Base-by-base conservation (phyloP, 2,888 invertebrate species). In the Ischnura elegans region DNA sequence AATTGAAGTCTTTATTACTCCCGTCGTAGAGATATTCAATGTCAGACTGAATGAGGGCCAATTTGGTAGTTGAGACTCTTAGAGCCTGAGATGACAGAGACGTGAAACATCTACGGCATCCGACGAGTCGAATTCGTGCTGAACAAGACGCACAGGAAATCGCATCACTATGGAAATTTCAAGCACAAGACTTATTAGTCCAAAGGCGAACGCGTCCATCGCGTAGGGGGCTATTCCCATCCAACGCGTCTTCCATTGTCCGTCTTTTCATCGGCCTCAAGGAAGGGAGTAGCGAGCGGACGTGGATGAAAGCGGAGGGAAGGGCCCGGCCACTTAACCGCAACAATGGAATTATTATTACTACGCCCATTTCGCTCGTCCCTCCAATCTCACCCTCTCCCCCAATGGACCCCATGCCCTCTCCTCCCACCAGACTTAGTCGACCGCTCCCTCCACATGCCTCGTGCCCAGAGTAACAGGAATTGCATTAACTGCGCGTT, bases 341-440 rank as follows among this genome's bases (percentile, higher is more conserved):
- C 29, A 29, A 76, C 76, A 76, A 76, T 76, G 76, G 76, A 76
- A 76, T 76, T 51, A 51, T 76, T 51, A 51, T 51, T 36, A 76
- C 36, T 76, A 21, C 36, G 36, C n/a, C 36, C 29, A 16, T 25
- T 76, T 29, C n/a, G 36, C 76, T 36, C 76, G 36, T 36, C 76
- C 36, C 76, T 13, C 36, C 36, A n/a, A 36, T 36, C 76, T 13
- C 66, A 3, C 66, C 66, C 0, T 8, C 66, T 66, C 66, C 66
- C 29, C 29, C 29, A 8, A 0, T 21, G 19, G 19, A 3, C 19
- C 55, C 55, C 55, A 13, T 13, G 55, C 55, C 55, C 3, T 19
- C 19, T 6, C 61, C 61, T 21, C 61, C 61, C 1, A 2, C 61
- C 25, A 51, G n/a, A n/a, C 51, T 51, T 10, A 8, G 2, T 51